These are phyloP conservation scores for Gymnorhina tibicen DNA, from an alignment of 2,113 vertebrate species.

Conservation along the genomic window DNA sequence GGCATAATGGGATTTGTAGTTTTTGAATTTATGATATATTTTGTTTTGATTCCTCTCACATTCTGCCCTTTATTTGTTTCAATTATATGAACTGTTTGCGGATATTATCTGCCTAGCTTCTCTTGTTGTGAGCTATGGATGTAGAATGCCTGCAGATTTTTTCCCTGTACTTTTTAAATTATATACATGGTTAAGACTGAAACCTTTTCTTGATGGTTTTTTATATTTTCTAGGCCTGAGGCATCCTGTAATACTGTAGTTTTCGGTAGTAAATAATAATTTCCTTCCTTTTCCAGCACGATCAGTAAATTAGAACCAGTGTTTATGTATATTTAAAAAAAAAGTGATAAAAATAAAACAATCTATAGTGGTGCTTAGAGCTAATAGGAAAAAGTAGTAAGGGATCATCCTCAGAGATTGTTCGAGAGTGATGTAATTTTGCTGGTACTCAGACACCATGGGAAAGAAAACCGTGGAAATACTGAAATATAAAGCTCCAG, in stretches of 20 bases:
- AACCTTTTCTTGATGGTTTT: neutral
- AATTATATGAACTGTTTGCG: neutral
- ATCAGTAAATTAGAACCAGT: neutral
- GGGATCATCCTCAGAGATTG: neutral
- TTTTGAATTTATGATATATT: neutral
- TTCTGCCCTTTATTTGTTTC: neutral
- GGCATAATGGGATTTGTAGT: neutral
- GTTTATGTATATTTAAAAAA: neutral
- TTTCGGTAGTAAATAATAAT: neutral
- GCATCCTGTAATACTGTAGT: neutral
- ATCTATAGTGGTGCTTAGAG: neutral
- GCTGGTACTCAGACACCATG: neutral
- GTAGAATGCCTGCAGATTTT: neutral
- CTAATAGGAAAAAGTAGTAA: neutral
- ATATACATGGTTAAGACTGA: neutral
- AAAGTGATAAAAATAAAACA: neutral
- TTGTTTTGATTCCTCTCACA: neutral
- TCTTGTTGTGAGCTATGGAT: neutral
- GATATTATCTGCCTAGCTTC: neutral
- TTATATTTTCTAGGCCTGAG: neutral
- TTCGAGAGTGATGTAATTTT: constrained; percentile 35
- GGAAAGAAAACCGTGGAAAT: constrained; percentile 35
- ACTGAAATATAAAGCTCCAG: constrained; percentile 14
- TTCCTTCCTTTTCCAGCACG: neutral
- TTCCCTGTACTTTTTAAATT: neutral